Conservation (phyloP, 2,113 vertebrate species). For the Halcyon malimbica region DNA sequence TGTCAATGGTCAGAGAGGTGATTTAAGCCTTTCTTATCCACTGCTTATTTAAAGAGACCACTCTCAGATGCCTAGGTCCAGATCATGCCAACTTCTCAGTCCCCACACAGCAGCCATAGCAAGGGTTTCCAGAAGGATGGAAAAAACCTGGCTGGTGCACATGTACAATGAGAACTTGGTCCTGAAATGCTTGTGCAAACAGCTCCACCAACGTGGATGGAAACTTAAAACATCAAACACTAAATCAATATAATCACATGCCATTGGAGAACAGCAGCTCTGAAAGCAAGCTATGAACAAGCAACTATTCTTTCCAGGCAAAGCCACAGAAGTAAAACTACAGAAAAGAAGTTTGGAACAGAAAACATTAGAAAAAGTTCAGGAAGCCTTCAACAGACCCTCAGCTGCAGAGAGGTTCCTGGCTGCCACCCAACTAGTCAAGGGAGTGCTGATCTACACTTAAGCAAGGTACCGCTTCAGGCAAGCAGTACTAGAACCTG, state of each 20-base stretch:
- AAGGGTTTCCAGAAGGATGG: not conserved
- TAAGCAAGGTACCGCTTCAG: not conserved
- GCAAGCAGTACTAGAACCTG: not conserved
- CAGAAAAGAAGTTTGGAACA: not conserved
- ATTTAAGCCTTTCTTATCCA: not conserved
- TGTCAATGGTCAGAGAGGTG: not conserved
- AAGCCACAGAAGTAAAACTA: not conserved
- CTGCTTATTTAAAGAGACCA: not conserved
- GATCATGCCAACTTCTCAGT: not conserved
- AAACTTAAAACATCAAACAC: not conserved
- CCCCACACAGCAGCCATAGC: not conserved
- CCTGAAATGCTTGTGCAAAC: not conserved
- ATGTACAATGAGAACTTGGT: not conserved
- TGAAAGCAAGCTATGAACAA: not conserved
- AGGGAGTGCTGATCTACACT: too few relatives aligned
- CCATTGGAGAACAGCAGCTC: not conserved
- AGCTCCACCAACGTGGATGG: not conserved
- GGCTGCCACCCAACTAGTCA: not conserved
- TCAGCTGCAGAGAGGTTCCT: not conserved
- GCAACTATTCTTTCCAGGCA: not conserved
- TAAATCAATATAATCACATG: not conserved
- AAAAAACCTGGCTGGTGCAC: not conserved
- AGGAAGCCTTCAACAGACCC: not conserved
- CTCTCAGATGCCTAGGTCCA: not conserved
- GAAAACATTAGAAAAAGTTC: not conserved